A percentile compares a stretch with the other conserved stretches of the same genome.
Evolutionary conservation across 92 coral and sea anemone genomes (phyloP).

Genomic region (Porites cylindrica): DNA sequence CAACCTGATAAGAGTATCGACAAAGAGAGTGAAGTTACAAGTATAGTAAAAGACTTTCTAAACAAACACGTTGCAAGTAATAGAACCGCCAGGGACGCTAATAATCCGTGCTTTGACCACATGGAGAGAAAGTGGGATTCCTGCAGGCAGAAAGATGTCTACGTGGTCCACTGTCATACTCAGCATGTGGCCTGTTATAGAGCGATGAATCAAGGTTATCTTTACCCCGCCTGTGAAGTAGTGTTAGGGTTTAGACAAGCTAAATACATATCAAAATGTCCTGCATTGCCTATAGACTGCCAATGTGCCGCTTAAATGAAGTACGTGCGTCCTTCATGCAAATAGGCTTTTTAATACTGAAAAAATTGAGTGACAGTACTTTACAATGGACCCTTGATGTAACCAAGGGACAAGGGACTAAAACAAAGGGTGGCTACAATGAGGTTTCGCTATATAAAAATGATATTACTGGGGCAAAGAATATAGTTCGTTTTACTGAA

Average conservation of each 20-base stretch:
- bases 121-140: neutral
- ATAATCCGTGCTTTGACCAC: neutral
- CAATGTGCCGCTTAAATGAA: constrained; percentile 6
- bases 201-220: neutral
- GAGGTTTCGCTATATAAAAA: no score
- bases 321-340: neutral
- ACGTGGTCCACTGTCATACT: neutral
- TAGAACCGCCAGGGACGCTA: constrained; percentile 10
- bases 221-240: neutral
- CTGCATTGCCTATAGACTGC: neutral
- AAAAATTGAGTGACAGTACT: no score
- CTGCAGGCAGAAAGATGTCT: neutral
- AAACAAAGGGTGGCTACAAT: no score
- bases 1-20: neutral
- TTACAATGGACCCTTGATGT: neutral
- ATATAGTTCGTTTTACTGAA: no score
- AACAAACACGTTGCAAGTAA: neutral
- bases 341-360: no score
- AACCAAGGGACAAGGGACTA: no score
- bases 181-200: neutral
- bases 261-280: constrained; percentile 2
- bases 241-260: neutral
- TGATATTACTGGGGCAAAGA: no score
- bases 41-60: neutral
- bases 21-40: neutral